Percentiles rank a stretch among this genome's conserved stretches.
phyloP scores from a whole-genome alignment of 1,140 invertebrate genomes.

The Lepidurus arcticus region DNA sequence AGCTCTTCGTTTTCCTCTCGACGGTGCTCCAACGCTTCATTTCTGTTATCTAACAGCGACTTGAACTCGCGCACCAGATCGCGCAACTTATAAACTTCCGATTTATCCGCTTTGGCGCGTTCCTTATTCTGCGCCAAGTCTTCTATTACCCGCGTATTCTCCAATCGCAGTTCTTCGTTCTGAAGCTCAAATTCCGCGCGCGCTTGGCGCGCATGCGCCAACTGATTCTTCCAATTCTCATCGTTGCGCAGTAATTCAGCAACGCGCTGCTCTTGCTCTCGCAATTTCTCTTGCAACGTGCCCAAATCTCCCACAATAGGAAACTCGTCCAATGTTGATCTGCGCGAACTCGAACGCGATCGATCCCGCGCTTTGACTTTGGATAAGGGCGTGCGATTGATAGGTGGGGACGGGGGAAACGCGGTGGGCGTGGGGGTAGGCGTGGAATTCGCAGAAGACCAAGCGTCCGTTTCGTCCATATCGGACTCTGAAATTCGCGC shows the following conservation, averaged over 20 bases:
- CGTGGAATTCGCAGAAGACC: conserved; percentile 44
- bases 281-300: conserved; percentile 36
- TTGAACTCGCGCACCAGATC: conserved; percentile 39
- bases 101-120: conserved; percentile 43
- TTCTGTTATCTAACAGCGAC: conserved; percentile 39
- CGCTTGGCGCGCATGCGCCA: neutral
- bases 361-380: conserved; percentile 58
- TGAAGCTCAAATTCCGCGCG: neutral
- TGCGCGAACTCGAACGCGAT: conserved; percentile 49
- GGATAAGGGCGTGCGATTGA: conserved; percentile 62
- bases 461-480: conserved; percentile 40
- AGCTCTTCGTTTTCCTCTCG: conserved; percentile 46
- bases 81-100: conserved; percentile 40
- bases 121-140: conserved; percentile 38
- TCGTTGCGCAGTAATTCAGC: conserved; percentile 8
- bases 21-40: conserved; percentile 47
- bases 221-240: conserved; percentile 12
- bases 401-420: conserved; percentile 66
- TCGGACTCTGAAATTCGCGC: conserved; percentile 38
- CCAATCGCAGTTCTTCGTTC: neutral
- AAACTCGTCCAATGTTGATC: conserved; percentile 55
- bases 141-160: neutral
- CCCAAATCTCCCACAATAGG: conserved; percentile 31
- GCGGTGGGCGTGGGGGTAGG: conserved; percentile 43
- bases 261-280: conserved; percentile 30